A percentile compares a stretch with the other conserved stretches of the same genome.
phyloP scores from a whole-genome alignment of 2,797 vertebrate species.

The Menidia menidia region DNA sequence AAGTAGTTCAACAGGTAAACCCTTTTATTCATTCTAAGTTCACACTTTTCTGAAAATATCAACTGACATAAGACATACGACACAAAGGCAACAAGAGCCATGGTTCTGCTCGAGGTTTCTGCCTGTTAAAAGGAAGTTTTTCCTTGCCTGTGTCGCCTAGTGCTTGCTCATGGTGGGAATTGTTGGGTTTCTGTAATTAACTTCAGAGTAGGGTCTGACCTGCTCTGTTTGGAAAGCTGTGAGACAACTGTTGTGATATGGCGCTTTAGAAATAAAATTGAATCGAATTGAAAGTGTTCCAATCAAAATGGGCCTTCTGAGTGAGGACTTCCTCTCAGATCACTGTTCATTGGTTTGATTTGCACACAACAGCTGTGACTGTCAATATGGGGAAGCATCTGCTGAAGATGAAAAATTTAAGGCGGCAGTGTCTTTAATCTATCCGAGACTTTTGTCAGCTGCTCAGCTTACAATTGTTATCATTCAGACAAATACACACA shows the following conservation, averaged over 20 bases:
- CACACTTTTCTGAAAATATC: not conserved
- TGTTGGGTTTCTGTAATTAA: too few species aligned
- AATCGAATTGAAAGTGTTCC: not conserved
- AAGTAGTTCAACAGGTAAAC: slow-evolving; percentile 13
- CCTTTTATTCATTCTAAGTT: not conserved
- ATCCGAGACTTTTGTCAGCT: slow-evolving; percentile 85
- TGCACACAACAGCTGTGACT: slow-evolving; percentile 84
- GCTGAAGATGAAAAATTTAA: slow-evolving; percentile 77
- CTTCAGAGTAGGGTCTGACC: too few species aligned
- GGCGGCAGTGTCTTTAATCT: slow-evolving; percentile 83
- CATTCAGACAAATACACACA: slow-evolving; percentile 70
- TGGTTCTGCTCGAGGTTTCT: too few species aligned
- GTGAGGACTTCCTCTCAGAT: slow-evolving; percentile 73
- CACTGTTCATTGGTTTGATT: slow-evolving; percentile 78
- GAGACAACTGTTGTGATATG: too few species aligned
- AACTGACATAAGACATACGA: not conserved
- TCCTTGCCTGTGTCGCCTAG: too few species aligned
- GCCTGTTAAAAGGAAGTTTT: too few species aligned
- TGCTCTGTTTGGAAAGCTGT: too few species aligned
- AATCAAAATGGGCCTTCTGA: slow-evolving; percentile 66
- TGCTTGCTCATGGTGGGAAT: too few species aligned
- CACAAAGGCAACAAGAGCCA: not conserved
- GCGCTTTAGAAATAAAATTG: too few species aligned
- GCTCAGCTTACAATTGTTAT: slow-evolving; percentile 82
- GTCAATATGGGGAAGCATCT: slow-evolving; percentile 82